phyloP scores from a whole-genome alignment of 2,888 invertebrate genomes.

The Sarcophaga carnaria region DNA sequence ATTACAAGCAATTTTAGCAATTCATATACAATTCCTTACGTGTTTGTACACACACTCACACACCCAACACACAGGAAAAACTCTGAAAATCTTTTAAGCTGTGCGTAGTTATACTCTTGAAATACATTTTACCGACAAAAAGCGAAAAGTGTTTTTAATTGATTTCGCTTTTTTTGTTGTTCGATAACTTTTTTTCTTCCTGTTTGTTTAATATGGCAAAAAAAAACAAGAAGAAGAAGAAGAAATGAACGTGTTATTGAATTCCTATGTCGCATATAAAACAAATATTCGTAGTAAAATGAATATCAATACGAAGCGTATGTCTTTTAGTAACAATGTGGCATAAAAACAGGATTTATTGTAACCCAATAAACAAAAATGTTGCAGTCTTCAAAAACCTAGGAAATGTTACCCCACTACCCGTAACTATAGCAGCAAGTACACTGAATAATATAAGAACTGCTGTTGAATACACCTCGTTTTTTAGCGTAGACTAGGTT shows the following conservation, averaged over 20 bases:
- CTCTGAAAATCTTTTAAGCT: conserved; percentile 5
- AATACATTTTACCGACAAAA: conserved; percentile 29
- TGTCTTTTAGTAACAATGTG: not conserved
- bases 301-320: conserved; percentile 16
- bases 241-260: conserved; percentile 36
- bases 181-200: conserved; percentile 10
- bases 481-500: no score
- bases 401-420: no score
- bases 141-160: conserved; percentile 42
- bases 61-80: not conserved
- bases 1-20: conserved; percentile 32
- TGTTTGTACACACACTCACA: not conserved
- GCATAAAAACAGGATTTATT: not conserved
- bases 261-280: conserved; percentile 24
- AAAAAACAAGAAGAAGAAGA: not conserved
- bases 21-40: conserved; percentile 9
- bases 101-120: conserved; percentile 21
- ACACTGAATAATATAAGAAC: no score
- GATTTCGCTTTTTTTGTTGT: conserved; percentile 12
- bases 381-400: not conserved
- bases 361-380: not conserved
- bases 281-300: not conserved
- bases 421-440: no score
- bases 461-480: no score
- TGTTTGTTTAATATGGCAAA: conserved; percentile 25